Evolutionary conservation across 2,797 vertebrate species (phyloP).

Genomic region (Notoglanidium macrostoma): DNA sequence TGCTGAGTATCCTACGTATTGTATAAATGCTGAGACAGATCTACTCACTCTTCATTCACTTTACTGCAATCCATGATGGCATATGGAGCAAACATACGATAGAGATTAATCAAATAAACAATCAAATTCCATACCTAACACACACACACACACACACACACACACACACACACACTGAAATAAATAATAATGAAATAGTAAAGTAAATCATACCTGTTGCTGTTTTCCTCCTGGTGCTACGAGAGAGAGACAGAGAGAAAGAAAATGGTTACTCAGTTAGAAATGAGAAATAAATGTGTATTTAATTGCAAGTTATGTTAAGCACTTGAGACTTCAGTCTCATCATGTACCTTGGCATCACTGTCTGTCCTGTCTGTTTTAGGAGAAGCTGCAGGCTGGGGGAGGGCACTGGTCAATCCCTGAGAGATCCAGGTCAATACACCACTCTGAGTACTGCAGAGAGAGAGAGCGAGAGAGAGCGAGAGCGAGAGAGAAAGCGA

Average conservation of each 20-base stretch:
- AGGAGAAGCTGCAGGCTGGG: constrained; percentile 62
- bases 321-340: background rate
- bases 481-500: constrained; percentile 14
- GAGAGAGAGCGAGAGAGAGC: background rate
- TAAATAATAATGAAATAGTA: background rate
- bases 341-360: constrained; percentile 45
- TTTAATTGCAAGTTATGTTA: background rate
- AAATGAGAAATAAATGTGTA: background rate
- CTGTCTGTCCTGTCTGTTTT: constrained; percentile 27
- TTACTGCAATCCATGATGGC: constrained; percentile 61
- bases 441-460: constrained; percentile 58
- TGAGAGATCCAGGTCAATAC: constrained; percentile 71
- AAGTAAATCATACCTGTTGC: constrained; percentile 47
- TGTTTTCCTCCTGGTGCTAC: constrained; percentile 60
- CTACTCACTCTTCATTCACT: constrained; percentile 71
- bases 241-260: constrained; percentile 5
- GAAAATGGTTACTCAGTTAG: background rate
- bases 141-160: constrained; percentile 11
- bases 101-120: constrained; percentile 38
- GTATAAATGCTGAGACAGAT: background rate
- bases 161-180: constrained; percentile 7
- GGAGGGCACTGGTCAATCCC: constrained; percentile 63
- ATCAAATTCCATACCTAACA: constrained; percentile 5
- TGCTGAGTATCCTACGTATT: background rate
- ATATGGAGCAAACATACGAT: constrained; percentile 33